Evolutionary conservation across 2,888 invertebrate species (phyloP), one percentile per base, ranked within the genome.

Genomic region (Pseudanteris insignis): DNA sequence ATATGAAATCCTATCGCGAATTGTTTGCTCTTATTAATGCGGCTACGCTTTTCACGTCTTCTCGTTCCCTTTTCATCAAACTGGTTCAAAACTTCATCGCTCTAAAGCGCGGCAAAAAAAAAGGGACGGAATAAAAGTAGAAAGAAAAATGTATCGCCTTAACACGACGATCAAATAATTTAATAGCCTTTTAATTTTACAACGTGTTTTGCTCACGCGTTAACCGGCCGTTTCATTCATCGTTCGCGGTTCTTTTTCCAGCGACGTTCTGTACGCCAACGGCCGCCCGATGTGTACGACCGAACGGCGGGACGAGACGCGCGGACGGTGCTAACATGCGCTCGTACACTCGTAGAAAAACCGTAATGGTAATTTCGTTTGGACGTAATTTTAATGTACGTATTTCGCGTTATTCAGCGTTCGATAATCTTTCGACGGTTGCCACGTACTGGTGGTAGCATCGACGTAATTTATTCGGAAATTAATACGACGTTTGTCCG

Each of bases 1-100:
- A 46, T 28, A 36, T 53, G 53, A 46, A 53, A 60, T 60, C 34
- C 59, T 46, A 51, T 51, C 59, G 38, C 34, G 43, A 44, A 46
- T 48, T 51, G 51, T 51, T 51, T 40, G 44, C 37, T 59, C 44
- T 46, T 40, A 47, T 57, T 57, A 57, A 29, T 48, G 6, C n/a
- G 10, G 29, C 29, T 33, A 55, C 33, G 18, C 47, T 47, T 48
- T 28, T 46, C 33, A 14, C 38, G 12, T 44, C 44, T 25, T 44
- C 21, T 43, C 33, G 14, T 38, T 54, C 32, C 28, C 53, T 37
- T 38, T 44, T 54, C 33, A 36, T 44, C 53, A 44, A 54, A 54
- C 54, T 54, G 54, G 54, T 54, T 54, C 54, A 46, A 41, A 18
- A 13, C 29, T 25, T 30, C 43, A 18, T 18, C 32, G 8, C 26